Evolutionary conservation across 2,797 vertebrate species (phyloP).

Genomic region (Crax fasciolata): DNA sequence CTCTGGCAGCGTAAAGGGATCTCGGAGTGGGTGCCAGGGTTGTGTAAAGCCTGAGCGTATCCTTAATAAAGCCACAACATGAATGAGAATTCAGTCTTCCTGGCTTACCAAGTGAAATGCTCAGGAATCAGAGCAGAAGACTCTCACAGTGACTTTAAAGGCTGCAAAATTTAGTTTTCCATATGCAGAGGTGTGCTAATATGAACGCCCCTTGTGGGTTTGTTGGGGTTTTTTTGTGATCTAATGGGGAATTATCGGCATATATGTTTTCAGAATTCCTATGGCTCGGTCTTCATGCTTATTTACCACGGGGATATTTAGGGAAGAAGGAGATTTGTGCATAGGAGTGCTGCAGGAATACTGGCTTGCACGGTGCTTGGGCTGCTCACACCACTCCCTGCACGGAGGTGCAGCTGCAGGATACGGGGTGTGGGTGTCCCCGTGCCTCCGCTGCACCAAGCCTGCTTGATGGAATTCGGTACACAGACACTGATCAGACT

Average conservation of each 20-base stretch:
- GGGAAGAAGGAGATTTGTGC: background rate
- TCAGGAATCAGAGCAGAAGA: constrained; percentile 36
- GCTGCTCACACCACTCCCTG: background rate
- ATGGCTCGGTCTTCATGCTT: background rate
- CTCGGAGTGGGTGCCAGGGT: constrained; percentile 27
- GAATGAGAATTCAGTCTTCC: constrained; percentile 20
- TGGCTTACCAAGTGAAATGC: constrained; percentile 15
- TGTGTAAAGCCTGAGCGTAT: constrained; percentile 32
- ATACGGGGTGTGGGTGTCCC: fast-evolving
- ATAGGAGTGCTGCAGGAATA: background rate
- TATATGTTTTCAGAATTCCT: constrained; percentile 33
- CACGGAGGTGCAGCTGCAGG: fast-evolving
- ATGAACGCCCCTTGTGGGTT: background rate
- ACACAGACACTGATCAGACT: fast-evolving
- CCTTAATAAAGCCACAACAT: constrained; percentile 39
- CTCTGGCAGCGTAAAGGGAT: constrained; percentile 28
- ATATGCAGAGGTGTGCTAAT: background rate
- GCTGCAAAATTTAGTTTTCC: constrained; percentile 35
- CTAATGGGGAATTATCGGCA: background rate
- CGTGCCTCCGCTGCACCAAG: background rate
- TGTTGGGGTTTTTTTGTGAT: background rate
- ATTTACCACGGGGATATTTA: background rate
- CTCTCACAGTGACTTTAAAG: constrained; percentile 31
- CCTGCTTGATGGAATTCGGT: background rate
- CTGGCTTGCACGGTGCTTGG: background rate